phyloP scores from a whole-genome alignment of 2,113 vertebrate genomes.

The human (Homo sapiens) region DNA sequence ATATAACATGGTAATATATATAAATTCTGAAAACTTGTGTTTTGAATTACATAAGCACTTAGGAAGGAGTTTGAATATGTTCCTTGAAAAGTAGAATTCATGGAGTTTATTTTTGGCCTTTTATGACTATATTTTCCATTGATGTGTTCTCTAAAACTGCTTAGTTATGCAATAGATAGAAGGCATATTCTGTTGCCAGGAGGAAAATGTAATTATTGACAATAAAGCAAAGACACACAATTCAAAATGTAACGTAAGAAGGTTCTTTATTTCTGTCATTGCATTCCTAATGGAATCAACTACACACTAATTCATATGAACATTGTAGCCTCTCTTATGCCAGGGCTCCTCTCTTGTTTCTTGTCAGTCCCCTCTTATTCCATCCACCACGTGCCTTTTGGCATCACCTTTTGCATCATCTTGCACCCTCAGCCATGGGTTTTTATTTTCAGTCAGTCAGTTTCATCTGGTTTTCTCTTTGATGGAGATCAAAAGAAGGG shows the following conservation, averaged over 20 bases:
- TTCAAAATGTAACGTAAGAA: neutral
- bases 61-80: neutral
- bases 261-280: neutral
- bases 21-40: neutral
- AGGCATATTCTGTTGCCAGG: neutral
- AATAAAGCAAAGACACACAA: neutral
- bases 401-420: neutral
- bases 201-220: neutral
- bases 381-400: neutral
- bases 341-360: neutral
- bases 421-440: accelerated
- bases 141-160: neutral
- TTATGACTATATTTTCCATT: neutral
- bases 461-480: neutral
- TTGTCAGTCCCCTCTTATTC: neutral
- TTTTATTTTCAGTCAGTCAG: neutral
- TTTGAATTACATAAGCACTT: conserved; percentile 18
- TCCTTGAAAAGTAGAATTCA: neutral
- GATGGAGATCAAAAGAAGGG: neutral
- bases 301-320: neutral
- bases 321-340: neutral
- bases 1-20: neutral
- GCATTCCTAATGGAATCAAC: too few relatives aligned
- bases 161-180: neutral
- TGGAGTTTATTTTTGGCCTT: neutral